A percentile compares a stretch with the other conserved stretches of the same genome.
Evolutionary conservation across 2,113 vertebrate species (phyloP).

Genomic region (Bambusicola thoracicus): DNA sequence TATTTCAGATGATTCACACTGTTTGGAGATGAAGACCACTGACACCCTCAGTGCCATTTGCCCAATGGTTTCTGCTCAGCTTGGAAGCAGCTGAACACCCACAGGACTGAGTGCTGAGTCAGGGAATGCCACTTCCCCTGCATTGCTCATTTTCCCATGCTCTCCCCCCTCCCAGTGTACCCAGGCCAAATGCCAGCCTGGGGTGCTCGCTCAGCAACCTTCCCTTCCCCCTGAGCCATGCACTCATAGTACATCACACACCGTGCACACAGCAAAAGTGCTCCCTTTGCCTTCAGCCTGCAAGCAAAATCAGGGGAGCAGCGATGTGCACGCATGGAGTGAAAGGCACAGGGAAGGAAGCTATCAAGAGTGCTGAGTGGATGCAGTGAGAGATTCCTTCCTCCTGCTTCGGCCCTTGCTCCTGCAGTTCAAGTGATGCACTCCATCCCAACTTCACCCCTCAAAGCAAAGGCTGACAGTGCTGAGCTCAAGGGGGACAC

Average conservation of each 20-base stretch:
- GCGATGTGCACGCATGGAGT: fast-evolving
- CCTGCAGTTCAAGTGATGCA: background rate
- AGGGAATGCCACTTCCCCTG: background rate
- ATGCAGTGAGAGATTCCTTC: background rate
- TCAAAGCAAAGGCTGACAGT: background rate
- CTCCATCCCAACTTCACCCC: background rate
- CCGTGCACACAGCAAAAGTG: background rate
- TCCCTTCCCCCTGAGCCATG: fast-evolving
- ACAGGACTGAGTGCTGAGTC: too few species aligned
- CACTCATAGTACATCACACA: background rate
- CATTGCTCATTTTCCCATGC: background rate
- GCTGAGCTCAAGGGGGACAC: fast-evolving
- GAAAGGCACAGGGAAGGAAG: background rate
- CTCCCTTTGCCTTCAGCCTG: background rate
- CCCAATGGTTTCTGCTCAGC: background rate
- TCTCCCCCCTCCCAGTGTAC: background rate
- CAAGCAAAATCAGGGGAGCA: background rate
- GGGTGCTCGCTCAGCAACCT: background rate
- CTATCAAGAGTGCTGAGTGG: fast-evolving
- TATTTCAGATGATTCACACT: background rate
- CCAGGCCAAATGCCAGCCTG: background rate
- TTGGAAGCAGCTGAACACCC: background rate
- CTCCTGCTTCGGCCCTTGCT: background rate
- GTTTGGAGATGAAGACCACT: background rate
- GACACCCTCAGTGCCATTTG: background rate